Percentiles rank a stretch among this genome's conserved stretches.
These are phyloP conservation scores for Thalassophryne amazonica DNA, from an alignment of 2,797 vertebrate species.

Conservation along the genomic window DNA sequence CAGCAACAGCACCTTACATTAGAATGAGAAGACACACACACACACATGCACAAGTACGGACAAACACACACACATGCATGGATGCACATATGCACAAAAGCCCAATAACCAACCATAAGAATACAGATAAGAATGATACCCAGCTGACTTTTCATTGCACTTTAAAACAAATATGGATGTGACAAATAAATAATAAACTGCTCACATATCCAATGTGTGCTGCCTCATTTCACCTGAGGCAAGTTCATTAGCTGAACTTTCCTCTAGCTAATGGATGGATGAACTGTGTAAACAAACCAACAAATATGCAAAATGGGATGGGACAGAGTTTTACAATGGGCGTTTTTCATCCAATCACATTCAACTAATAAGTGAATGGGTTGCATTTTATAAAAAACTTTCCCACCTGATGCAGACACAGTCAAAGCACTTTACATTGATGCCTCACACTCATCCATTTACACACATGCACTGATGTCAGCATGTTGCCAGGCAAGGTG, in stretches of 20 bases:
- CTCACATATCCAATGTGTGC: background rate
- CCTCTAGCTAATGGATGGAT: too few species aligned
- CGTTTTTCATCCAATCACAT: background rate
- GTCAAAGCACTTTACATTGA: too few species aligned
- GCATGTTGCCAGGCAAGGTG: too few species aligned
- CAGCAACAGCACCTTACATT: constrained; percentile 89
- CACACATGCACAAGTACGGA: background rate
- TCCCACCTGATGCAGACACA: too few species aligned
- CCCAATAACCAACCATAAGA: background rate
- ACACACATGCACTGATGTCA: too few species aligned
- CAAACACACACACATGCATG: background rate
- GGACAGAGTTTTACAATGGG: background rate
- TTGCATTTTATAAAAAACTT: too few species aligned
- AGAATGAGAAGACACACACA: constrained; percentile 61
- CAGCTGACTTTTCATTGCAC: background rate
- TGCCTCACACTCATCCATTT: too few species aligned
- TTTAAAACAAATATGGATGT: background rate
- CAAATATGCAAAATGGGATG: too few species aligned
- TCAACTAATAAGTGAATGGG: background rate
- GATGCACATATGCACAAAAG: background rate
- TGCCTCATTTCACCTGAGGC: too few species aligned
- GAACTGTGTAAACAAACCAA: too few species aligned
- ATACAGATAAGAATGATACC: background rate
- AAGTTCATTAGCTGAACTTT: too few species aligned
- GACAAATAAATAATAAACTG: background rate